Evolutionary conservation across 2,797 vertebrate genomes (phyloP).

Genomic region (Parauchenoglanis ngamensis): DNA sequence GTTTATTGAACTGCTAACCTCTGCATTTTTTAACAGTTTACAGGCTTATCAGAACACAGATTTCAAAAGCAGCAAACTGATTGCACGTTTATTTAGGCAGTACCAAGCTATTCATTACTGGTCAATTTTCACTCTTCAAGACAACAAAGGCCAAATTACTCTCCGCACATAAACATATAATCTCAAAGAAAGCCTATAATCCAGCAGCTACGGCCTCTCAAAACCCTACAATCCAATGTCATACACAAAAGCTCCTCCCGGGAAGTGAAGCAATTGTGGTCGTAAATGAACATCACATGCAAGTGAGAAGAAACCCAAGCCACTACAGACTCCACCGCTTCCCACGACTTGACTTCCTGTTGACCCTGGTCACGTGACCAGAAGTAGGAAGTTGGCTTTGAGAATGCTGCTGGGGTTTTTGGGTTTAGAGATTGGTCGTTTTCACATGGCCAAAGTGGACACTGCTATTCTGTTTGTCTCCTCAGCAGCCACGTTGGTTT

Average conservation of each 20-base stretch:
- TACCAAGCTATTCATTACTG: slow-evolving; percentile 46
- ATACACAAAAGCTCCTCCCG: slow-evolving; percentile 26
- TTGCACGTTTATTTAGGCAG: slow-evolving; percentile 35
- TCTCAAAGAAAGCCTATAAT: slow-evolving; percentile 49
- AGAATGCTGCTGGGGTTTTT: slow-evolving; percentile 57
- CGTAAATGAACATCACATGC: slow-evolving; percentile 46
- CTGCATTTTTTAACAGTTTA: slow-evolving; percentile 44
- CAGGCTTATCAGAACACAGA: slow-evolving; percentile 20
- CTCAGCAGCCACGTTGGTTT: slow-evolving; percentile 55
- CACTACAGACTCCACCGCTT: slow-evolving; percentile 48
- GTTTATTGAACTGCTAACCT: slow-evolving; percentile 24
- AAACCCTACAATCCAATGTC: slow-evolving; percentile 41
- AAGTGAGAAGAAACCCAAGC: slow-evolving; percentile 46
- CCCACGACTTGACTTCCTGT: slow-evolving; percentile 62
- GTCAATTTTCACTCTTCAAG: slow-evolving; percentile 43
- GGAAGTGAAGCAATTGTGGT: slow-evolving; percentile 16
- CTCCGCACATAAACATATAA: slow-evolving; percentile 36
- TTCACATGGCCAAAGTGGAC: slow-evolving; percentile 55
- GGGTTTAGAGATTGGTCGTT: slow-evolving; percentile 56
- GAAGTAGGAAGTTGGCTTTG: slow-evolving; percentile 51
- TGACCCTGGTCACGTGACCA: slow-evolving; percentile 67
- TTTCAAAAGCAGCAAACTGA: slow-evolving; percentile 43
- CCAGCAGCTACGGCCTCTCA: slow-evolving; percentile 27
- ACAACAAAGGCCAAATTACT: slow-evolving; percentile 36
- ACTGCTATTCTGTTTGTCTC: slow-evolving; percentile 51